phyloP scores from a whole-genome alignment of 2,888 invertebrate species.

The Scelioninae gen. 2 region DNA sequence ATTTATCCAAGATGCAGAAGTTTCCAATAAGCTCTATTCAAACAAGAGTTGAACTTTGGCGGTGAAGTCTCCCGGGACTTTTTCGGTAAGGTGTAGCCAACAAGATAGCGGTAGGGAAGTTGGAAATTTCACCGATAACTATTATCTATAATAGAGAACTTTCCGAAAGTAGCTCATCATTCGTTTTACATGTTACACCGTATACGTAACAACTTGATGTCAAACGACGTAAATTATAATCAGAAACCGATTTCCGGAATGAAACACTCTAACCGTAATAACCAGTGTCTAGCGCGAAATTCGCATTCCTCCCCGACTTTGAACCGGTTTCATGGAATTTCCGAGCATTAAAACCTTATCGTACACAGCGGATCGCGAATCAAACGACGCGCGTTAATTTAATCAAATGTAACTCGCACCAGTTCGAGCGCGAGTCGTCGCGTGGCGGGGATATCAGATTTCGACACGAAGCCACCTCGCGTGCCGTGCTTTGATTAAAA shows the following conservation, averaged over 20 bases:
- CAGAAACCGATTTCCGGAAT: not conserved
- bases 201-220: slow-evolving; percentile 49
- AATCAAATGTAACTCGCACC: slow-evolving; percentile 4
- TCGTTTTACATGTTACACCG: slow-evolving; percentile 50
- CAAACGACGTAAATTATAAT: slow-evolving; percentile 48
- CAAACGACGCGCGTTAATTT: slow-evolving; percentile 7
- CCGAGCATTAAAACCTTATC: not conserved
- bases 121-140: slow-evolving; percentile 57
- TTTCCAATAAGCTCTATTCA: slow-evolving; percentile 59
- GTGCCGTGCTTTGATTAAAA: not conserved
- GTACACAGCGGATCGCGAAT: not conserved
- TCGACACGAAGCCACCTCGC: not conserved
- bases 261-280: not conserved
- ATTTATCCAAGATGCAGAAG: slow-evolving; percentile 59
- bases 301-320: not conserved
- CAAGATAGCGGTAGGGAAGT: slow-evolving; percentile 48
- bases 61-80: slow-evolving; percentile 53
- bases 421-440: too few species aligned
- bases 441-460: too few species aligned
- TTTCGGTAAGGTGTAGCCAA: slow-evolving; percentile 55
- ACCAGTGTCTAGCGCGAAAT: not conserved
- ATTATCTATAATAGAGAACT: slow-evolving; percentile 57
- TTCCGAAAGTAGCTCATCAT: slow-evolving; percentile 56
- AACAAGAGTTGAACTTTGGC: slow-evolving; percentile 57
- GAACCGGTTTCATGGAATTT: not conserved